Evolutionary conservation across 2,113 vertebrate species (phyloP), one percentile per base, ranked within the genome.

Genomic region (Brachyhypopomus occidentalis): DNA sequence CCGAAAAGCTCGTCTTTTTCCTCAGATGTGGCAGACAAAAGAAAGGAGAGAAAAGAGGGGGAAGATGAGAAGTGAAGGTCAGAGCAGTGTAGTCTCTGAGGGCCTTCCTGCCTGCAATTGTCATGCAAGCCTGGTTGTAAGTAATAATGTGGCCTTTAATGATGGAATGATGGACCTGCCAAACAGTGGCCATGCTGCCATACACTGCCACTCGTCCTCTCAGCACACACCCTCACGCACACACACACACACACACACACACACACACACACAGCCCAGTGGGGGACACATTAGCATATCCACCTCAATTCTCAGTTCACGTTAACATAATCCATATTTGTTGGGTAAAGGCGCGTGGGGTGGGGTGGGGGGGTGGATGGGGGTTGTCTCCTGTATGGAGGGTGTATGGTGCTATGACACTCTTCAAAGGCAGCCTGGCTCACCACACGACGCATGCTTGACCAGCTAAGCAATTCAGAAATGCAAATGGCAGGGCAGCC

Each of bases 131-230:
- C 87, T 89, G 91, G 96, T 96, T 95, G 95, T 95, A 94, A 95
- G 97, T 99, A 98, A 99, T 99, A 98, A 99, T 99, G 96, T 98
- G 96, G 95, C 96, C 97, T 98, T 98, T 99, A 99, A 99, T 98
- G 97, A 98, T 93, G 94, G 96, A 97, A 99, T 99, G 97, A 99
- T 99, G 94, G 96, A 98, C 96, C 96, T 98, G 97, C 97, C 97
- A 99, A 95, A 95, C 92, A 98, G 94, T 98, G 94, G 92, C 74
- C 80, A 73, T 95, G 91, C 94, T 94, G 94, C 96, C 94, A 92
- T 95, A 94, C 91, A 95, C 94, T 89, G 94, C 94, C 92, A 94
- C 94, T 83, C 95, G 94, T 96, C 95, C 93, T 81, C 91, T 75
- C 23, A 0, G 22, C 45, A 71, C 56, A 55, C 22, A 9, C 62